Evolutionary conservation across 2,113 vertebrate species (phyloP).

Genomic region (Pristiophorus japonicus): DNA sequence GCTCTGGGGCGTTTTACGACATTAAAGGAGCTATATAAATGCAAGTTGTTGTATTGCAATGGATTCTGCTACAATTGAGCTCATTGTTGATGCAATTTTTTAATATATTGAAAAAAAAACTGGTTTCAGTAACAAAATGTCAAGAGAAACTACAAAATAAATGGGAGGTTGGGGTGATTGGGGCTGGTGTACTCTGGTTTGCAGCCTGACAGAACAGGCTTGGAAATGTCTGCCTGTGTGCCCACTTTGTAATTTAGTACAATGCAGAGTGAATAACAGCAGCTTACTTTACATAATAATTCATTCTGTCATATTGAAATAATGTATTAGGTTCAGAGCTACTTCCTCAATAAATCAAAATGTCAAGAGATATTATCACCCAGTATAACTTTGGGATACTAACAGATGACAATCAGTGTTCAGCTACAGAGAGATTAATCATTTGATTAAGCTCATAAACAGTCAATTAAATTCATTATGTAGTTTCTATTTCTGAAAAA

Average conservation of each 20-base stretch:
- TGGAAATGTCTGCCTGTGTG: background rate
- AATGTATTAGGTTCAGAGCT: conserved; percentile 40
- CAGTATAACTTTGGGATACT: conserved; percentile 37
- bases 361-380: conserved; percentile 29
- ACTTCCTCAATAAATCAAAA: conserved; percentile 45
- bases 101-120: too few relatives aligned
- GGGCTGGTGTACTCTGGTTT: background rate
- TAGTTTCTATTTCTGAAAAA: background rate
- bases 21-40: background rate
- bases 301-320: conserved; percentile 42
- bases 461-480: conserved; percentile 39
- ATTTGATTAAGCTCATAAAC: conserved; percentile 45
- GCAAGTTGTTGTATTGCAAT: background rate
- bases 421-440: conserved; percentile 41
- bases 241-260: conserved; percentile 34
- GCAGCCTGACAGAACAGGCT: background rate
- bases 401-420: conserved; percentile 39
- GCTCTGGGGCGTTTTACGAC: background rate
- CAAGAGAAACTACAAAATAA: background rate
- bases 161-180: background rate
- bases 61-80: background rate
- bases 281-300: conserved; percentile 39
- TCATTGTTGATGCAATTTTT: background rate
- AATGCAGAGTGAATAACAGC: conserved; percentile 30
- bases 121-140: background rate